Evolutionary conservation across 2,113 vertebrate species (phyloP).

Genomic region (Sturnira hondurensis): DNA sequence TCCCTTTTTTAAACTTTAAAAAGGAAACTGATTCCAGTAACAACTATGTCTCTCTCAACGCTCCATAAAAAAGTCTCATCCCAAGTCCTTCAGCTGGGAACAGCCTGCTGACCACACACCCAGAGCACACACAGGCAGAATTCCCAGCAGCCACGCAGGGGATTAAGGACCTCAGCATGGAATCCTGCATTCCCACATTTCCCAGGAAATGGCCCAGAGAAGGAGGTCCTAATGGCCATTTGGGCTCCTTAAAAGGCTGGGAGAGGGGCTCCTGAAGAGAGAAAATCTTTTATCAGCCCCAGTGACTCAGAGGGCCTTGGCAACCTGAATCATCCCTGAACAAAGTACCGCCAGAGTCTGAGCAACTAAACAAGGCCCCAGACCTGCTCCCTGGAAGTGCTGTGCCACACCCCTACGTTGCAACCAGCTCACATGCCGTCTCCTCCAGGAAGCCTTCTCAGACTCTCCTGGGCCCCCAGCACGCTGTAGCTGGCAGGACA

Average conservation of each 20-base stretch:
- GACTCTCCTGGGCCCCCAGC: not conserved
- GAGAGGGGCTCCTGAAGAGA: not conserved
- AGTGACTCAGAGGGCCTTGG: constrained; percentile 24
- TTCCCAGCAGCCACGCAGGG: constrained; percentile 1
- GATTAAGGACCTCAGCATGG: not conserved
- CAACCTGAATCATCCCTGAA: constrained; percentile 40
- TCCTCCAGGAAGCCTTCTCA: not conserved
- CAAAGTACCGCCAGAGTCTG: not conserved
- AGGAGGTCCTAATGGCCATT: not conserved
- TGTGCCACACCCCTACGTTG: not conserved
- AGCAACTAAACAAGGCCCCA: not conserved
- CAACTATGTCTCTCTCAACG: not conserved
- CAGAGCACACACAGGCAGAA: not conserved
- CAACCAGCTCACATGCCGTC: not conserved
- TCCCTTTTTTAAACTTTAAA: not conserved
- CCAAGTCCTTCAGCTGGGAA: not conserved
- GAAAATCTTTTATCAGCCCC: not conserved
- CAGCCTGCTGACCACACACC: not conserved
- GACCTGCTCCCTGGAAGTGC: not conserved
- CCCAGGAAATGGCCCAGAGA: not conserved
- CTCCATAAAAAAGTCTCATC: not conserved
- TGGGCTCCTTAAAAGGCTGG: not conserved
- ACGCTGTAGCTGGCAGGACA: not conserved
- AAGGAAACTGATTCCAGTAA: not conserved
- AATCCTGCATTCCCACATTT: not conserved